Evolutionary conservation across 2,888 invertebrate genomes (phyloP).

Genomic region (Sminthurides aquaticus): DNA sequence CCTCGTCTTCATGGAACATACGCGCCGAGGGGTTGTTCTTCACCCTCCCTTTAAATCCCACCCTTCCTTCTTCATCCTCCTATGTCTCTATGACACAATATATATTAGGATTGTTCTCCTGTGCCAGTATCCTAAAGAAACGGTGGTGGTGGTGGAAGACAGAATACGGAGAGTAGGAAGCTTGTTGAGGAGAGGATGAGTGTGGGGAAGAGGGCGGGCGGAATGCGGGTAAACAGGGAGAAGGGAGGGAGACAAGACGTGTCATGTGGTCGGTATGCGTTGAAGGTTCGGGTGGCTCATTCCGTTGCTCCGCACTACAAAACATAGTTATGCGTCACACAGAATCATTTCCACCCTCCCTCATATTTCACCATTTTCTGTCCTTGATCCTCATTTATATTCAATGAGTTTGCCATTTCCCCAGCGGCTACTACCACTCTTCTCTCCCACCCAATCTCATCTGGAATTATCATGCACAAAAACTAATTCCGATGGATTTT

Average conservation of each 20-base stretch:
- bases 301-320: not conserved
- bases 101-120: no score
- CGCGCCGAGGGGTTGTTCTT: not conserved
- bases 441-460: slow-evolving; percentile 21
- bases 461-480: slow-evolving; percentile 14
- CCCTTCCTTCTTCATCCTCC: no score
- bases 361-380: slow-evolving; percentile 5
- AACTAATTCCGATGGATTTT: not conserved
- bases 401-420: slow-evolving; percentile 28
- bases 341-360: slow-evolving; percentile 1
- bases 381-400: slow-evolving; percentile 28
- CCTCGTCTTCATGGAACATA: no score
- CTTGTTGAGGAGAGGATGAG: no score
- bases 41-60: no score
- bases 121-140: not conserved
- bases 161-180: not conserved
- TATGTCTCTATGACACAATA: no score
- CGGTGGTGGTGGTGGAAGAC: not conserved
- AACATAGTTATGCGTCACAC: not conserved
- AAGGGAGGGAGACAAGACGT: not conserved
- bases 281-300: not conserved
- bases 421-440: slow-evolving; percentile 16
- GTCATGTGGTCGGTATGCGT: not conserved
- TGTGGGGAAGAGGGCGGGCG: no score
- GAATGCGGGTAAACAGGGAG: not conserved